Percentiles rank a stretch among this genome's conserved stretches.
Evolutionary conservation across 2,888 invertebrate species (phyloP).

Genomic region (Phaonia tiefii): DNA sequence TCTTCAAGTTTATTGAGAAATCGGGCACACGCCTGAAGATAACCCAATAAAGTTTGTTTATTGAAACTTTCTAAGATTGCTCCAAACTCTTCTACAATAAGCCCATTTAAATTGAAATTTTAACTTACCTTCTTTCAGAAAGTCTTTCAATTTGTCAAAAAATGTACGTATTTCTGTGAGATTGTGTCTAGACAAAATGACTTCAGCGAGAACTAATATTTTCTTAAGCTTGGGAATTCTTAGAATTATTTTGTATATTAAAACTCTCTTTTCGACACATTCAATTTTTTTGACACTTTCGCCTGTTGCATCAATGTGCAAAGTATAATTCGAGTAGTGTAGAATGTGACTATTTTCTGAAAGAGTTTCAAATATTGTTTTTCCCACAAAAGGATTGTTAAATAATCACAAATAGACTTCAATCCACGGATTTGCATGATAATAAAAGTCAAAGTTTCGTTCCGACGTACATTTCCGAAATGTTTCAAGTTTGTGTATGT

Average conservation of each 20-base stretch:
- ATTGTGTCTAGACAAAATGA: background rate
- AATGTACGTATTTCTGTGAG: background rate
- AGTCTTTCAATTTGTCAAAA: background rate
- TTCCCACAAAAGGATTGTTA: too few relatives aligned
- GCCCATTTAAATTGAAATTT: constrained; percentile 16
- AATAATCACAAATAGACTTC: background rate
- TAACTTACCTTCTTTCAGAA: background rate
- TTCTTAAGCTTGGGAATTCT: too few relatives aligned
- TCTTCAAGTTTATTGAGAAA: background rate
- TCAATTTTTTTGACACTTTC: too few relatives aligned
- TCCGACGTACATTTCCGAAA: constrained; percentile 23
- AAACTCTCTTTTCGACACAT: too few relatives aligned
- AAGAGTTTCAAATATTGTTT: too few relatives aligned
- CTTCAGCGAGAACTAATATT: background rate
- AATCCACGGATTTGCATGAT: constrained; percentile 1
- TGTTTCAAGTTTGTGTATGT: constrained; percentile 21
- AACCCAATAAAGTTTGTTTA: background rate
- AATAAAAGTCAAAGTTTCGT: background rate
- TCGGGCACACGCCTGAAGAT: background rate
- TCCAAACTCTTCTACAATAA: constrained; percentile 7
- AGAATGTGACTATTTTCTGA: background rate
- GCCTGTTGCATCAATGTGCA: too few relatives aligned
- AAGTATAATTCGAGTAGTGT: background rate
- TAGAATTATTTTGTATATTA: too few relatives aligned
- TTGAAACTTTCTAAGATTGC: constrained; percentile 30